Evolutionary conservation across 2,113 vertebrate genomes (phyloP).

Genomic region (Clarias magur): DNA sequence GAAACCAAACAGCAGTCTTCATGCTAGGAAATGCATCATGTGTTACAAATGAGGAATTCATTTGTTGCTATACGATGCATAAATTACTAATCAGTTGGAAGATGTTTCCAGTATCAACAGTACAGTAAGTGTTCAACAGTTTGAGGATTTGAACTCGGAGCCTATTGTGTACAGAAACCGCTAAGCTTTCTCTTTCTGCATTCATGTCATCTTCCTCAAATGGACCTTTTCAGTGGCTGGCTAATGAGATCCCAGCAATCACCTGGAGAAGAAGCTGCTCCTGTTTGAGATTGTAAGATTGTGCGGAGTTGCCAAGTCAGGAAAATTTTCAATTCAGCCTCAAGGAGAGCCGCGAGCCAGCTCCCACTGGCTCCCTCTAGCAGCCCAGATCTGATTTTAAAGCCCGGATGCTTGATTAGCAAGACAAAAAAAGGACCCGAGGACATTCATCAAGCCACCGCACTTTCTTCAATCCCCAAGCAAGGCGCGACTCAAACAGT

Average conservation of each 20-base stretch:
- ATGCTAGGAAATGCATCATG: background rate
- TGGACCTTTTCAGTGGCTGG: background rate
- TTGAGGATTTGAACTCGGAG: background rate
- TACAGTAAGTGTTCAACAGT: background rate
- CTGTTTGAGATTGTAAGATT: background rate
- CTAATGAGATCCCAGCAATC: conserved; percentile 17
- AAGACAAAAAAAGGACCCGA: background rate
- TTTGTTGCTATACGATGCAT: background rate
- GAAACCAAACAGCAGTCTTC: background rate
- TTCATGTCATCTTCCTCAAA: background rate
- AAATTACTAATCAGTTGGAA: background rate
- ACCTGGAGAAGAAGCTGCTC: background rate
- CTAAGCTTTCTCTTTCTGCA: background rate
- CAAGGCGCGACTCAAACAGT: background rate
- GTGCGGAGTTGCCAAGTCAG: background rate
- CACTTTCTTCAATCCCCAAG: background rate
- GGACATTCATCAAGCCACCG: background rate
- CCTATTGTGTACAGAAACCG: no score
- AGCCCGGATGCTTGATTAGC: background rate
- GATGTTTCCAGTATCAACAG: no score
- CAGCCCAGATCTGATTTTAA: background rate
- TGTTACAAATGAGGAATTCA: background rate
- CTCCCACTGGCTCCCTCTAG: background rate
- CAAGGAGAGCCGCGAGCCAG: background rate
- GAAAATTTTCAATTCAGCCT: background rate